These are phyloP conservation scores for Drosophila kambysellisi DNA, from an alignment of 2,888 invertebrate genomes.

Conservation along the genomic window DNA sequence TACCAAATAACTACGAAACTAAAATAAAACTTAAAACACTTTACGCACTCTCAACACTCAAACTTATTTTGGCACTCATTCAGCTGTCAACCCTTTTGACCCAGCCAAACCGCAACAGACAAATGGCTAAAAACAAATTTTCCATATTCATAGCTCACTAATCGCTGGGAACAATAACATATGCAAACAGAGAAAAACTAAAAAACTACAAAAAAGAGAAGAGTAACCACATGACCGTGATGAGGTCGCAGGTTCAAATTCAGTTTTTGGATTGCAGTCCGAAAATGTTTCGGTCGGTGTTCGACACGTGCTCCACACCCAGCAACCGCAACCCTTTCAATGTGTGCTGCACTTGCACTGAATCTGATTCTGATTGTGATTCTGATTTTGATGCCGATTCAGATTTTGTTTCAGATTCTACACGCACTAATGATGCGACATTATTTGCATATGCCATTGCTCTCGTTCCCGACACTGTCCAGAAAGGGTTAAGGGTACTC, in stretches of 20 bases:
- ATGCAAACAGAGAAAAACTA: slow-evolving; percentile 49
- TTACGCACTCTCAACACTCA: not conserved
- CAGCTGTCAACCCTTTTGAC: slow-evolving; percentile 48
- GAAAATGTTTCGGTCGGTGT: slow-evolving; percentile 30
- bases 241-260: slow-evolving; percentile 39
- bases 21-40: not conserved
- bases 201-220: slow-evolving; percentile 2
- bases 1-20: not conserved
- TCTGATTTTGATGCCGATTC: slow-evolving; percentile 17
- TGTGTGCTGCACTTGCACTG: slow-evolving; percentile 33
- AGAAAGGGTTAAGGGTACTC: slow-evolving; percentile 48
- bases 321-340: slow-evolving; percentile 63
- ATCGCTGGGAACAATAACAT: slow-evolving; percentile 66
- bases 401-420: slow-evolving; percentile 27
- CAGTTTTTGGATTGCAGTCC: slow-evolving; percentile 22
- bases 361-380: slow-evolving; percentile 18
- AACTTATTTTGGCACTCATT: slow-evolving; percentile 24
- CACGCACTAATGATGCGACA: slow-evolving; percentile 75
- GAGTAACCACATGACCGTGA: slow-evolving; percentile 27
- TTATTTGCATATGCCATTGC: slow-evolving; percentile 75
- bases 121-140: slow-evolving; percentile 53
- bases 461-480: slow-evolving; percentile 16
- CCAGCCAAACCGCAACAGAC: slow-evolving; percentile 28
- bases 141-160: slow-evolving; percentile 31
- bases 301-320: slow-evolving; percentile 64